Base-by-base conservation (phyloP, 2,888 invertebrate genomes). In the Malthinus flaveolus region DNA sequence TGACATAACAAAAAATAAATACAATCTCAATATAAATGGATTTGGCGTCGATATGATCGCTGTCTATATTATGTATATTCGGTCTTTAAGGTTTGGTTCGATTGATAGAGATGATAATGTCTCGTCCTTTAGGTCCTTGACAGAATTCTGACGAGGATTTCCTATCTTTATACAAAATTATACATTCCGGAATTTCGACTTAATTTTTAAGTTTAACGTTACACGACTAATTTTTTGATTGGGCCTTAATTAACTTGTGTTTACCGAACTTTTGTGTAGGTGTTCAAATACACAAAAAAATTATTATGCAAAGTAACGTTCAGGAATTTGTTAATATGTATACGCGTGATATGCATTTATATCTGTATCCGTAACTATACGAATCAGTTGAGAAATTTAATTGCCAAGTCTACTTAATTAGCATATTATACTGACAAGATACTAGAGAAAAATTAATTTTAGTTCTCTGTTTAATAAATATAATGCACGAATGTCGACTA, bases 1-100 rank as follows among this genome's bases (percentile, higher is more conserved):
- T 76, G 76, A 76, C 75, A 71, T 67, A 71, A 75, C 75, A 75
- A 60, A 73, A 77, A 75, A 70, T 69, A 66, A 69, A 23, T 23
- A 23, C 23, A 76, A 76, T 77, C 76, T 76, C 75, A 76, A 74
- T 76, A 76, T 77, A 77, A 77, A 75, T 75, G 75, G 75, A 75
- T 75, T 76, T 75, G 71, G 72, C 63, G 62, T 63, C 67, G 76
- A 76, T 76, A 75, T 69, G 66, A 76, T 76, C 76, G 62, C 65
- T 67, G 69, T 68, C 66, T 70, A 66, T 72, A n/a, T n/a, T n/a
- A 74, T 73, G 72, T 72, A 74, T 73, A 23, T 70, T 62, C 66
- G 60, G 35, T 46, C 49, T 53, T 23, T 62, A 58, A 61, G 72
- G 71, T 67, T 71, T 68, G 68, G 65, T 65, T 65, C 71, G 75